phyloP scores from a whole-genome alignment of 92 coral and sea anemone species.

The Muricea muricata region DNA sequence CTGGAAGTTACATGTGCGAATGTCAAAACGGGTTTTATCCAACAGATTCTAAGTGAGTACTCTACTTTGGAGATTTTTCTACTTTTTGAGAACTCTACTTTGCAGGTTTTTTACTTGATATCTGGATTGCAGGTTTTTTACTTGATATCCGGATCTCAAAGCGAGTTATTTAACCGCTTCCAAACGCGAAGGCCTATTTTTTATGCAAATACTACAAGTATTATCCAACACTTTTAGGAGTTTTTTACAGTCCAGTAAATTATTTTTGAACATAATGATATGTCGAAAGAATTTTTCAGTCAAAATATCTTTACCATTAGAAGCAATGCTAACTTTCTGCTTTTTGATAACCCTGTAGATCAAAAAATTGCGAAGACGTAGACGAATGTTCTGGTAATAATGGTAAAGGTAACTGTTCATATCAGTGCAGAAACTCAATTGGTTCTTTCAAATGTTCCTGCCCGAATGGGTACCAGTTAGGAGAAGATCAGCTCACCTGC shows the following conservation, averaged over 20 bases:
- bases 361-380: constrained; percentile 84
- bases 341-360: constrained; percentile 42
- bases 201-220: too few species aligned
- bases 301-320: too few species aligned
- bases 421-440: constrained; percentile 79
- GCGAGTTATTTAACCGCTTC: too few species aligned
- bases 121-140: too few species aligned
- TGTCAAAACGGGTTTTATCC: constrained; percentile 86
- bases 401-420: constrained; percentile 94
- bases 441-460: constrained; percentile 97
- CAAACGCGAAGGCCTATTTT: too few species aligned
- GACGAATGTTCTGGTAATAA: constrained; percentile 85
- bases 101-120: too few species aligned
- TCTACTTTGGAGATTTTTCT: background rate
- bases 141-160: too few species aligned
- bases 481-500: constrained; percentile 77
- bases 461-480: constrained; percentile 74
- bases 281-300: background rate
- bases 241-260: too few species aligned
- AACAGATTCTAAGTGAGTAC: constrained; percentile 78
- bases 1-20: constrained; percentile 84
- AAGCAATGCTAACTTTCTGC: too few species aligned
- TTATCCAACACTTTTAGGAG: too few species aligned
- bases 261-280: too few species aligned
- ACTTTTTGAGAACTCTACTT: too few species aligned